Evolutionary conservation across 2,888 invertebrate species (phyloP), one percentile per base, ranked within the genome.

Genomic region (Strigamia crassipes): DNA sequence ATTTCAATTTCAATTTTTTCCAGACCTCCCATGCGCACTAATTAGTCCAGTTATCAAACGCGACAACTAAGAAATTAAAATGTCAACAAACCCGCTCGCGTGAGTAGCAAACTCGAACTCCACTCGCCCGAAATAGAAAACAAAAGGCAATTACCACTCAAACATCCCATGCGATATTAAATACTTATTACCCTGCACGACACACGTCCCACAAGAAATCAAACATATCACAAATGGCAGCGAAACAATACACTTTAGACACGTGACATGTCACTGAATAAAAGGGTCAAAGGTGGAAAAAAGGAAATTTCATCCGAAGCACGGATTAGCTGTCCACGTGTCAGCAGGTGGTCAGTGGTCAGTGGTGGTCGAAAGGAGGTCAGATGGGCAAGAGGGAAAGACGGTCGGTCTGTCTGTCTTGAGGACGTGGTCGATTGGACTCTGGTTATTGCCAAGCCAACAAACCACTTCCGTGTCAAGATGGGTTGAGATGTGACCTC

Each of bases 201-300:
- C 21, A 61, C 61, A 61, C n/a, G 61, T 61, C 61, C 61, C 61
- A 18, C 2, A 61, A 61, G 61, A 61, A 61, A 61, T 61, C 61
- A 61, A 46, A 46, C 42, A 46, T n/a, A 18, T 61, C 2, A 15
- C n/a, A n/a, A 46, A 15, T 61, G 61, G n/a, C 56, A 56, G 13
- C 15, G 18, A 56, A 56, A 56, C 56, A 56, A 56, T n/a, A 15
- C n/a, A n/a, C 5, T n/a, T n/a, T 51, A n/a, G 51, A 51, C 10
- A 51, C n/a, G 13, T 10, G 51, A 51, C 10, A 51, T 51, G 5
- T 3, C 3, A 3, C 15, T 3, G 51, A 4, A 6, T 51, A 51
- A 51, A 51, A 51, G 51, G 51, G 10, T 51, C n/a, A n/a, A 51
- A 51, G 51, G 51, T 51, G 51, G n/a, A n/a, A n/a, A n/a, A n/a